Base-by-base conservation (phyloP, 2,888 invertebrate genomes). In the Diploptera punctata region DNA sequence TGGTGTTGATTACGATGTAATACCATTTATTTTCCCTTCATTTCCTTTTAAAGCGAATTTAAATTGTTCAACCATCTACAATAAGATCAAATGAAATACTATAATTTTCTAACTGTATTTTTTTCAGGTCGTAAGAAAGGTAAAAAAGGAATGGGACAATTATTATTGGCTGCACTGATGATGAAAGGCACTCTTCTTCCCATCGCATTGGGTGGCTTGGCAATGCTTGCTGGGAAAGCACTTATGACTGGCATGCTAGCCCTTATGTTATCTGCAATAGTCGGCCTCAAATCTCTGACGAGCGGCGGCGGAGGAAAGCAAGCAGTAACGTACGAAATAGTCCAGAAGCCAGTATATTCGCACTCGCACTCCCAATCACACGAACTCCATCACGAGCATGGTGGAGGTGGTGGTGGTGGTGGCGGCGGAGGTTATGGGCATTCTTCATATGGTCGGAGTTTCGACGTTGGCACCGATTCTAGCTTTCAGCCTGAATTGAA, bases 201-300 rank as follows among this genome's bases (percentile, higher is more conserved):
- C 0, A 80, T 94, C 38, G 93, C 90, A 10, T 82, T 93, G 68
- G 93, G 92, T 13, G 93, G 90, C 0, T 83, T 94, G 2, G 93
- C 94, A 0, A 84, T 93, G 65, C 84, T 94, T 44, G 94, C 94
- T 9, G 94, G 94, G 10, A 94, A 94, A 81, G 94, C 94, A 0
- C 81, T 94, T 19, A 91, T 94, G 90, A 92, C 93, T 0, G 93
- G 92, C 1, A 81, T 94, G 71, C 91, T 94, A 87, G 93, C 94
- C 0, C 84, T 94, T 0, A 88, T 93, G 76, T 83, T 94, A 0
- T 92, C 94, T 0, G 91, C 90, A 0, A 89, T 93, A 74, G 87
- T 93, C 71, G 93, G 93, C 0, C 83, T 94, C 71, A 93, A 93
- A 79, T 88, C 91, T 0, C 81, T 93, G 19, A 86, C 91, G 1